phyloP scores from a whole-genome alignment of 2,113 vertebrate species.

The Muntiacus reevesi region DNA sequence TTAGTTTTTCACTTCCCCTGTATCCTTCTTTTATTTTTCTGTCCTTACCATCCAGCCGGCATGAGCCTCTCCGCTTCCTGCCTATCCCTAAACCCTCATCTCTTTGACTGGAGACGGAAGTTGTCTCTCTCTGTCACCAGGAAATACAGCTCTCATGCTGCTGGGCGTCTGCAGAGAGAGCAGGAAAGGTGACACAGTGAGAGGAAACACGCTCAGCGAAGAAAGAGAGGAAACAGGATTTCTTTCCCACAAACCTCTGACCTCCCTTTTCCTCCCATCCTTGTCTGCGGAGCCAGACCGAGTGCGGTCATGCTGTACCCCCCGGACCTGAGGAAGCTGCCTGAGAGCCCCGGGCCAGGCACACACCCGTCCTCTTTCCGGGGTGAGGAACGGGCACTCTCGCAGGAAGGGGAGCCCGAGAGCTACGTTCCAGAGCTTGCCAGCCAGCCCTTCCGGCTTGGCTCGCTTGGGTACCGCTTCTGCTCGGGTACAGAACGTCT shows the following conservation, averaged over 20 bases:
- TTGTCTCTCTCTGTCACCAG: neutral
- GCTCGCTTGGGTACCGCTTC: neutral
- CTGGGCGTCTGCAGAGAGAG: neutral
- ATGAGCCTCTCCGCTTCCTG: neutral
- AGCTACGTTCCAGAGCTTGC: rapidly evolving
- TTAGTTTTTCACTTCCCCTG: neutral
- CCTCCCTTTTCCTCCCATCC: slow-evolving; percentile 41
- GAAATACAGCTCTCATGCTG: neutral
- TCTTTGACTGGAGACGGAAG: neutral
- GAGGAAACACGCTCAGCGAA: slow-evolving; percentile 41
- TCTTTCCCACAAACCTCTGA: neutral
- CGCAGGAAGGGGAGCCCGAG: neutral
- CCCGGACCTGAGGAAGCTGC: neutral
- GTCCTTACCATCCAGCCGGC: neutral
- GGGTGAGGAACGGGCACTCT: neutral
- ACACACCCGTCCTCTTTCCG: too few species aligned
- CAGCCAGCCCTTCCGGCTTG: neutral
- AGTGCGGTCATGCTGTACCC: neutral
- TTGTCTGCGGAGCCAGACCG: neutral
- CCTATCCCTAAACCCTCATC: neutral
- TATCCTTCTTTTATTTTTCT: neutral
- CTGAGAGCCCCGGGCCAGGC: neutral
- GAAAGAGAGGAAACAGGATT: slow-evolving; percentile 18
- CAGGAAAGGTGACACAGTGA: slow-evolving; percentile 9
- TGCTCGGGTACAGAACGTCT: neutral